Conservation (phyloP, 2,797 vertebrate species). For the Galagoides demidoff region DNA sequence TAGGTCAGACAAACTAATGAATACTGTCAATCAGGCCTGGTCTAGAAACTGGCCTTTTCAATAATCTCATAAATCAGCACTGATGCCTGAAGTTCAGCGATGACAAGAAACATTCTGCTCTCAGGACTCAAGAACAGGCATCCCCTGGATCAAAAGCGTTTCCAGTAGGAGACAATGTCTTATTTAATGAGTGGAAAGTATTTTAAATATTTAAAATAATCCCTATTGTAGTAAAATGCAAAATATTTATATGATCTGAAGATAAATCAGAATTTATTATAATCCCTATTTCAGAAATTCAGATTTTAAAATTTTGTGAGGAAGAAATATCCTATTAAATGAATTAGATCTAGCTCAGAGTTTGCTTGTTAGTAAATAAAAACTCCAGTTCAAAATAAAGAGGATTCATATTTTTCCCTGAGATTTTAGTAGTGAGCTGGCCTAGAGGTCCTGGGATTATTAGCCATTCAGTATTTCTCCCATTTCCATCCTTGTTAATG, state of each 20-base stretch:
- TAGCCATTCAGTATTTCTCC: not conserved
- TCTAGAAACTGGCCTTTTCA: not conserved
- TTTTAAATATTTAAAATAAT: not conserved
- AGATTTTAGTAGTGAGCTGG: not conserved
- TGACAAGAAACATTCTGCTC: not conserved
- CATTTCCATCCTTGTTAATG: not conserved
- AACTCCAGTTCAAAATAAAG: not conserved
- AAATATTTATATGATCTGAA: no score
- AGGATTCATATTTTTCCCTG: not conserved
- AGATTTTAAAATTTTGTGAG: not conserved
- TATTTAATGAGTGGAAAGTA: not conserved
- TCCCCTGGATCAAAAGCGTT: not conserved
- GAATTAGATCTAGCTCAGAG: not conserved
- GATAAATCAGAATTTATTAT: not conserved
- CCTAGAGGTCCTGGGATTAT: not conserved
- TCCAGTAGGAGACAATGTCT: not conserved
- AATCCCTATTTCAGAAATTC: not conserved
- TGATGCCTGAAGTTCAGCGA: not conserved
- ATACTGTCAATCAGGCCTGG: not conserved
- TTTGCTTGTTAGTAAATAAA: not conserved
- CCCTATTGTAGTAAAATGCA: not conserved
- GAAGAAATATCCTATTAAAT: not conserved
- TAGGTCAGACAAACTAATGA: not conserved
- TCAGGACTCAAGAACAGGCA: not conserved
- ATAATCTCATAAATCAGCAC: not conserved